Evolutionary conservation across 2,797 vertebrate genomes (phyloP), one percentile per base, ranked within the genome.

Genomic region (Aphelocoma californica): DNA sequence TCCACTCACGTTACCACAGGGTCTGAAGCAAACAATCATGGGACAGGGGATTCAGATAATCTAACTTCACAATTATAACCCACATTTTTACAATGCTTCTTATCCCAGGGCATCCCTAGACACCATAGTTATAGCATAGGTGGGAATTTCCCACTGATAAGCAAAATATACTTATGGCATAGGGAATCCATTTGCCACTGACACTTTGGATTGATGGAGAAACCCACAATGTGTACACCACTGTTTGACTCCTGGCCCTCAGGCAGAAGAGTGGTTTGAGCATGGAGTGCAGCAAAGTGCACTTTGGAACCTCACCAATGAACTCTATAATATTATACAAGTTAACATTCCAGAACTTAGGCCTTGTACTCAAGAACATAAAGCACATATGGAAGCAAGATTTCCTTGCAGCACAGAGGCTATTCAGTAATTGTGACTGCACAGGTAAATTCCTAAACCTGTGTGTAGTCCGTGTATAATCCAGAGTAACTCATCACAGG

Each of bases 271-370:
- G 53, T 3, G 6, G 57, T 8, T 81, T 42, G 38, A 78, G 6
- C 40, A 61, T 0, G 12, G n/a, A 17, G 13, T 32, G 65, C 57
- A 67, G 78, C 20, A 7, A 70, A 77, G 26, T 0, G 1, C 45
- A 26, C 29, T 83, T 67, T 11, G 26, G 50, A 85, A 54, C 21
- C n/a, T 65, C 6, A 4, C 18, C 29, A 56, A 10, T 7, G 15
- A 66, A 19, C 34, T 44, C 40, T 8, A 7, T 21, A 77, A 18
- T 13, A 5, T 38, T 26, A 21, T 5, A 38, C 23, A 81, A 91
- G 10, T 56, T 20, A 87, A 11, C 23, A 57, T 18, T n/a, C 40
- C 64, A 48, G 34, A 66, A n/a, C 21, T 64, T 6, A 20, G 26
- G 29, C 65, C 15, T 21, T 53, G 21, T 10, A 29, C 25, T 38